Percentiles rank a stretch among this genome's conserved stretches.
Evolutionary conservation across 2,113 vertebrate genomes (phyloP).

Genomic region (Tyrannus savana): DNA sequence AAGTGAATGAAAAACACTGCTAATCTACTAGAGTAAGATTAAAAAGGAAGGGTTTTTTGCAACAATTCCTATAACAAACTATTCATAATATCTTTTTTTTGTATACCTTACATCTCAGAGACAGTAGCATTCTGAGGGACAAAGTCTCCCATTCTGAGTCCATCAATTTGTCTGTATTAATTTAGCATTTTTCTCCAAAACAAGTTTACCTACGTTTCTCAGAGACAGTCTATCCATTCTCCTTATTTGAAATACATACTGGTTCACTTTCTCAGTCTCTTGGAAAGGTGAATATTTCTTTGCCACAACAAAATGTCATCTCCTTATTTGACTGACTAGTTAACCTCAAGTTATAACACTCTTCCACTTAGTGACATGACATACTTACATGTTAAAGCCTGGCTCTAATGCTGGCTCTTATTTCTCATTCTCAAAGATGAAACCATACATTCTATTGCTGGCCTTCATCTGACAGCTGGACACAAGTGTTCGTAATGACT

Average conservation of each 20-base stretch:
- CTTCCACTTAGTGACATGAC: neutral
- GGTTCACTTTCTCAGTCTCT: neutral
- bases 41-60: neutral
- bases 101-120: neutral
- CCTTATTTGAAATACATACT: neutral
- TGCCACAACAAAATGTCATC: neutral
- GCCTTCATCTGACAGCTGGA: neutral
- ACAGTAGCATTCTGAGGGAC: neutral
- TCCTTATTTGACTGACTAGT: neutral
- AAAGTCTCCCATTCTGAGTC: neutral
- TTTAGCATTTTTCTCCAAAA: neutral
- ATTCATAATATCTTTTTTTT: neutral
- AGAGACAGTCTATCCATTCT: neutral
- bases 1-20: neutral
- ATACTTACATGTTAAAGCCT: neutral
- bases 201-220: neutral
- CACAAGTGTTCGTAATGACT: neutral
- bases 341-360: neutral
- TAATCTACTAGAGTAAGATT: neutral
- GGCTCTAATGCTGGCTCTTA: neutral
- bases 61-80: neutral
- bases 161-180: neutral
- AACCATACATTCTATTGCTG: neutral
- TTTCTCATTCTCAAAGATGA: neutral
- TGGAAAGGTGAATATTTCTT: neutral